Base-by-base conservation (phyloP, 2,113 vertebrate species). In the Castor canadensis region DNA sequence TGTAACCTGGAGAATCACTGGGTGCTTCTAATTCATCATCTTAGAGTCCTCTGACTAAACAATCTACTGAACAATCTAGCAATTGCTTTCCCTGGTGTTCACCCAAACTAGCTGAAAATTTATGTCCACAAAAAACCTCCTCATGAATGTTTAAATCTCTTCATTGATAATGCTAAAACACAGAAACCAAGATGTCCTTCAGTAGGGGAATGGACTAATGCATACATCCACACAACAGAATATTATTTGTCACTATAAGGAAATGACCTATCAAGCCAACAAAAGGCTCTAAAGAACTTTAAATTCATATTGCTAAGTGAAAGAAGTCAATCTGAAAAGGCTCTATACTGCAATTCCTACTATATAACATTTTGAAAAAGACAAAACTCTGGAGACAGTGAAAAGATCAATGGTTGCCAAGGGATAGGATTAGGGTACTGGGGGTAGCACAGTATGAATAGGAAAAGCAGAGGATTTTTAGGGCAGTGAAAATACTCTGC, bases 151-250 rank as follows among this genome's bases (percentile, higher is more conserved):
- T 84, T 84, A 94, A 47, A 67, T 30, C 38, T 11, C 80, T 38
- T 94, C 17, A 67, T 83, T n/a, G n/a, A n/a, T 89, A 89, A 40
- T 84, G 60, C 30, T 47, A 76, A 94, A 94, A 69, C 32, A 76
- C 83, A 60, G 58, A 89, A 94, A 58, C 60, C 40, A 94, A 66
- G 52, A 58, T 76, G 32, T 30, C 58, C 35, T 94, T 89, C 71
- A 76, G 28, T 54, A 81, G 28, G 9, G 52, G 30, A 72, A 66
- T 40, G 12, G 49, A n/a, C 49, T 89, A 45, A 26, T 38, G 52
- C 56, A 76, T 56, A 89, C 11, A 82, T 43, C 38, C 28, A 72
- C 49, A 75, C 35, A 66, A 89, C 5, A 72, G 60, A 56, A 19
- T 32, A 64, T 66, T 58, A 83, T 75, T 94, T 19, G 58, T 40